Evolutionary conservation across 2,888 invertebrate genomes (phyloP), one percentile per base, ranked within the genome.

Genomic region (Empis stercorea): DNA sequence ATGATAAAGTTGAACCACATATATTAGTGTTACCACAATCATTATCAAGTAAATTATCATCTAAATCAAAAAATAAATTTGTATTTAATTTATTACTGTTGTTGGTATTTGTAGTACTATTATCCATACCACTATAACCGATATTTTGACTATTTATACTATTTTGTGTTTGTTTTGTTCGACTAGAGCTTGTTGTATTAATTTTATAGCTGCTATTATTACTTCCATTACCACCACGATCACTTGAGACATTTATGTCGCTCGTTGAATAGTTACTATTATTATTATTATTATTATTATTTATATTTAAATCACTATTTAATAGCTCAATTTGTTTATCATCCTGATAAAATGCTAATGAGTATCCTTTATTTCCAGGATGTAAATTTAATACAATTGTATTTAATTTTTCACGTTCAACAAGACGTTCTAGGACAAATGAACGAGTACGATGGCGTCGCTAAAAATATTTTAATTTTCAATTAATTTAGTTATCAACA

Each of bases 351-450:
- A 68, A 59, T 38, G 67, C 64, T 57, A 72, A 61, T 48, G 89
- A 87, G 72, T 89, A 93, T 58, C 93, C 93, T 71, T 92, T 89
- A 72, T 89, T 88, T 48, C 86, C 88, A 51, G 91, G 87, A 72
- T 92, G 89, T 59, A 94, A 75, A 72, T 91, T 94, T 59, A 94
- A 76, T 61, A 93, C 84, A 63, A 94, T 74, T 55, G 89, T 91
- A 67, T 89, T 89, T 59, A 93, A 76, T 66, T 82, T 82, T 71
- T 93, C 91, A 62, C 79, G 78, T 63, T 82, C 80, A 63, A 92
- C 81, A 61, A 93, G 73, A 68, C 88, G 86, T 64, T 87, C 87
- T 68, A 94, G 73, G 57, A 92, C 76, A 70, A 81, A 78, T 54
- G 84, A 81, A 61, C 79, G 64, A 34, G 61, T 63, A n/a, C 68